These are phyloP conservation scores for Danio choprae DNA, from an alignment of 2,797 vertebrate species.

Conservation along the genomic window DNA sequence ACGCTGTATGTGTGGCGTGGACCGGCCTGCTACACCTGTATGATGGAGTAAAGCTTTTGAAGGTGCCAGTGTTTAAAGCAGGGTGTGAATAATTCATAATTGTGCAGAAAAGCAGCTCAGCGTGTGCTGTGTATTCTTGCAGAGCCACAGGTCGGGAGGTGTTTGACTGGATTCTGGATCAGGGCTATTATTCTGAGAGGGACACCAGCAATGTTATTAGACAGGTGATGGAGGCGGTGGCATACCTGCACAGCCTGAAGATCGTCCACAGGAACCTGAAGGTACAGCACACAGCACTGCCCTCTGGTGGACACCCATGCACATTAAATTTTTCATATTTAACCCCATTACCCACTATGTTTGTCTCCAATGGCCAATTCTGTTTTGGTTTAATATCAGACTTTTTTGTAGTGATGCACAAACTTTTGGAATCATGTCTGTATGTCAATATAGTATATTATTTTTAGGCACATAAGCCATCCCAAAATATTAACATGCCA, in stretches of 20 bases:
- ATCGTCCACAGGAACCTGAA: constrained; percentile 98
- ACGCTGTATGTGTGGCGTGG: not conserved
- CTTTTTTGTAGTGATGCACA: no score
- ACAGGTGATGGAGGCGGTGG: constrained; percentile 95
- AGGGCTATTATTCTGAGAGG: constrained; percentile 97
- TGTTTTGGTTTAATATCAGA: no score
- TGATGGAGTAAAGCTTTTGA: constrained; percentile 37
- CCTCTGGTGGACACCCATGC: constrained; percentile 67
- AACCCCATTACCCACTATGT: no score
- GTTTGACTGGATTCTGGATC: constrained; percentile 99
- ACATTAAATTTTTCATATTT: not conserved
- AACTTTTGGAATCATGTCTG: no score
- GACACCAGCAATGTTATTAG: constrained; percentile 98
- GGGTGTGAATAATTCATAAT: constrained; percentile 34
- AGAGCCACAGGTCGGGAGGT: constrained; percentile 97
- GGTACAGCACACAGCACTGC: constrained; percentile 75
- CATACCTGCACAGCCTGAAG: constrained; percentile 95
- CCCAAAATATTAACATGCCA: no score
- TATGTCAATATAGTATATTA: no score
- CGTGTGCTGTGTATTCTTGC: constrained; percentile 49
- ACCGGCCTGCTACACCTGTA: constrained; percentile 8
- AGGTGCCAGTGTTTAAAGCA: constrained; percentile 3
- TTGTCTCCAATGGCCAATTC: no score
- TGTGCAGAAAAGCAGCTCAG: not conserved
- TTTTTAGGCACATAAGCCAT: no score